These are phyloP conservation scores for Leptinotarsa rubiginosa DNA, from an alignment of 2,888 invertebrate genomes.

Conservation along the genomic window DNA sequence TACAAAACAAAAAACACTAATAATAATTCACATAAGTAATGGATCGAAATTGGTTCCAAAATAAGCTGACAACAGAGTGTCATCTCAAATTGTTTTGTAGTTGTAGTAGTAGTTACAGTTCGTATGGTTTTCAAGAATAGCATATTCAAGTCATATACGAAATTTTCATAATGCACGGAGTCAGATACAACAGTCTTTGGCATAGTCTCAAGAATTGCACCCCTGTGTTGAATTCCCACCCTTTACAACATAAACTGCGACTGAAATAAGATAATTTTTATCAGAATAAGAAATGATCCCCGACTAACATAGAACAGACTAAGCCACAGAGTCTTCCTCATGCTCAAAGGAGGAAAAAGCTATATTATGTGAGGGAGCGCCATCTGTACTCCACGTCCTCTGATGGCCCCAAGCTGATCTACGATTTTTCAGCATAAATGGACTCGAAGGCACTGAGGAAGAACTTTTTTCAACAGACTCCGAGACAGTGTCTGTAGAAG, in stretches of 20 bases:
- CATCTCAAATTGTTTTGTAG: no score
- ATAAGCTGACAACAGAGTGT: no score
- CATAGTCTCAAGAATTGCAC: no score
- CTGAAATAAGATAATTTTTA: not conserved
- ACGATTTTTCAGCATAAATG: conserved; percentile 53
- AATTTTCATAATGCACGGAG: no score
- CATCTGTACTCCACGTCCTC: conserved; percentile 32
- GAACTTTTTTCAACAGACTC: conserved; percentile 34
- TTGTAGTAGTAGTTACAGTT: no score
- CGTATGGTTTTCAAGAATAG: no score
- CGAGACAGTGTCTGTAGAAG: conserved; percentile 50
- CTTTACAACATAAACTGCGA: not conserved
- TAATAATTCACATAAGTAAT: no score
- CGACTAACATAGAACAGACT: conserved; percentile 32
- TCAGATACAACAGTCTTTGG: no score
- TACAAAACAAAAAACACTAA: no score
- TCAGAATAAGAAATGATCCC: conserved; percentile 38
- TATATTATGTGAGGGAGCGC: conserved; percentile 47
- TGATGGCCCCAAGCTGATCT: conserved; percentile 58
- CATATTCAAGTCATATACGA: no score
- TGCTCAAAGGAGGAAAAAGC: conserved; percentile 44
- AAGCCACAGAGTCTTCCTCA: conserved; percentile 58
- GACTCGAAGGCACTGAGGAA: conserved; percentile 61
- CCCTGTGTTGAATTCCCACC: not conserved
- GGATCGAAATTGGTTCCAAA: no score